Evolutionary conservation across 1,140 invertebrate species (phyloP).

Genomic region (Globodera rostochiensis): DNA sequence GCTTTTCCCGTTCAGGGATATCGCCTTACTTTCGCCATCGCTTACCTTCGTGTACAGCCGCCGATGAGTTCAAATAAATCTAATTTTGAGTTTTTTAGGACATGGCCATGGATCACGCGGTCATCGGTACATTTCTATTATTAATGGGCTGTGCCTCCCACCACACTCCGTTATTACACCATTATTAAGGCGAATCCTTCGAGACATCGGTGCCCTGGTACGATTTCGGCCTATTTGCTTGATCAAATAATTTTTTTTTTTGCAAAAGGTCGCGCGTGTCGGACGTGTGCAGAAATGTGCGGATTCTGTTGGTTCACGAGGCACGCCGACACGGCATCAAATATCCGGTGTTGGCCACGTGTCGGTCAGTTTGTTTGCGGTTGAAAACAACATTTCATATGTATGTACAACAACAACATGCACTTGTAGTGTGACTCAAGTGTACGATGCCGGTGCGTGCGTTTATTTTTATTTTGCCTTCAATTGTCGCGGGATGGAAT

Average conservation of each 20-base stretch:
- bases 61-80: background rate
- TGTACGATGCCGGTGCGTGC: conserved; percentile 93
- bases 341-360: conserved; percentile 67
- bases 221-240: background rate
- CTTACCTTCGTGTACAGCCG: conserved; percentile 81
- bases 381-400: too few species aligned
- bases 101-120: conserved; percentile 81
- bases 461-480: conserved; percentile 98
- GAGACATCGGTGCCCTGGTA: conserved; percentile 98
- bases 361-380: conserved; percentile 60
- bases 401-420: background rate
- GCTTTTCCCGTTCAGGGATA: conserved; percentile 74
- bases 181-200: conserved; percentile 81
- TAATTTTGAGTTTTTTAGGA: conserved; percentile 72
- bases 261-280: conserved; percentile 68
- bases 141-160: background rate
- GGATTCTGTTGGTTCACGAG: conserved; percentile 77
- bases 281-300: conserved; percentile 85
- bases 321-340: conserved; percentile 71
- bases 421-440: conserved; percentile 81
- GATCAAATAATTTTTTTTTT: conserved; percentile 19
- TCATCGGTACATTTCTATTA: conserved; percentile 70
- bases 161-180: background rate
- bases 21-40: conserved; percentile 94
- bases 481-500: conserved; percentile 73